Evolutionary conservation across 35 echinoderm and acorn worm genomes (phyloP).

Genomic region (Lytechinus pictus): DNA sequence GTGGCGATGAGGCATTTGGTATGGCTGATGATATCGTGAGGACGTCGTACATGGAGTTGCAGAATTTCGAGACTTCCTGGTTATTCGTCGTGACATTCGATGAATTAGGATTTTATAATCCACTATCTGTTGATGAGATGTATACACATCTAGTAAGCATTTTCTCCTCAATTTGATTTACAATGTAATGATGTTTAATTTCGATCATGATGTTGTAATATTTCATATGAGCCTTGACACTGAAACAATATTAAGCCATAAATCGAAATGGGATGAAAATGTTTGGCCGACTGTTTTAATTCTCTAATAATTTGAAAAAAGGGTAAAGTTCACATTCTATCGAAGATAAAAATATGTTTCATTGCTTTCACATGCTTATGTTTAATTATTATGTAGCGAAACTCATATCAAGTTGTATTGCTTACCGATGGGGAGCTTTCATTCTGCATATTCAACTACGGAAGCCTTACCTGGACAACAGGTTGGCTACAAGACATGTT

Average conservation of each 20-base stretch:
- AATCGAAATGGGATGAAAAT: too few species aligned
- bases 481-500: neutral
- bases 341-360: neutral
- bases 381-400: conserved; percentile 36
- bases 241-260: too few species aligned
- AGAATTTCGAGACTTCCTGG: conserved; percentile 61
- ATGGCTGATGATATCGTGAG: conserved; percentile 7
- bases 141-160: neutral
- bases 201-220: too few species aligned
- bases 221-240: too few species aligned
- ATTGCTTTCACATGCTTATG: neutral
- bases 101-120: conserved; percentile 60
- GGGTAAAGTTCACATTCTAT: neutral
- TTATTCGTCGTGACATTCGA: conserved; percentile 80
- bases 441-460: conserved; percentile 90
- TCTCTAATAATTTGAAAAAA: too few species aligned
- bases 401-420: conserved; percentile 85
- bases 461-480: conserved; percentile 82
- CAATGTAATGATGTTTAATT: too few species aligned
- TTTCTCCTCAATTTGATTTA: too few species aligned
- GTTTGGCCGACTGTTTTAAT: too few species aligned
- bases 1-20: neutral
- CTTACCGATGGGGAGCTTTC: conserved; percentile 78
- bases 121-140: neutral
- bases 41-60: neutral